phyloP scores from a whole-genome alignment of 2,113 vertebrate species.

The Arizona elegans region DNA sequence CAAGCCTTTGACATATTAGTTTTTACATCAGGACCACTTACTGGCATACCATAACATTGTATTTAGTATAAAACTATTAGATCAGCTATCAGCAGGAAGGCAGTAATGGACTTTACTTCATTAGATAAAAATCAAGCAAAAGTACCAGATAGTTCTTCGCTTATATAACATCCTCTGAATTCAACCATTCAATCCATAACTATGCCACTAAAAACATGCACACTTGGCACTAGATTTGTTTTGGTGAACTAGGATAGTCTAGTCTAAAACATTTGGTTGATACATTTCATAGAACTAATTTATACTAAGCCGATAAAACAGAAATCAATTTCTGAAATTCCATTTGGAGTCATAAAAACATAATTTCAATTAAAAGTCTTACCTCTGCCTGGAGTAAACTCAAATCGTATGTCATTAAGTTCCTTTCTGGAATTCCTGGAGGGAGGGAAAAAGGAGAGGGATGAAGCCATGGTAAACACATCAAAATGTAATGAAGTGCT shows the following conservation, averaged over 20 bases:
- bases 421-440: conserved; percentile 94
- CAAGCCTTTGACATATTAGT: background rate
- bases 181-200: background rate
- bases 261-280: conserved; percentile 38
- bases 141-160: background rate
- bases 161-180: background rate
- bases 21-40: accelerated
- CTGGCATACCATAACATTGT: conserved; percentile 17
- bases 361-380: conserved; percentile 70
- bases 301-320: conserved; percentile 49
- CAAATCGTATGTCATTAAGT: conserved; percentile 97
- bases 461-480: conserved; percentile 50
- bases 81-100: conserved; percentile 2
- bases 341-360: conserved; percentile 55
- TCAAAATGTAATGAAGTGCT: conserved; percentile 58
- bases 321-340: conserved; percentile 58
- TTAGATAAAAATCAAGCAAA: background rate
- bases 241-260: conserved; percentile 18
- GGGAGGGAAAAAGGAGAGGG: conserved; percentile 47
- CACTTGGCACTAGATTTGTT: conserved; percentile 31
- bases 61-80: background rate
- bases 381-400: conserved; percentile 97
- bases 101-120: conserved; percentile 3
- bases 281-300: conserved; percentile 48
- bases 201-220: conserved; percentile 19